These are phyloP conservation scores for Malurus alboscapulatus DNA, from an alignment of 2,113 vertebrate species.

Conservation along the genomic window DNA sequence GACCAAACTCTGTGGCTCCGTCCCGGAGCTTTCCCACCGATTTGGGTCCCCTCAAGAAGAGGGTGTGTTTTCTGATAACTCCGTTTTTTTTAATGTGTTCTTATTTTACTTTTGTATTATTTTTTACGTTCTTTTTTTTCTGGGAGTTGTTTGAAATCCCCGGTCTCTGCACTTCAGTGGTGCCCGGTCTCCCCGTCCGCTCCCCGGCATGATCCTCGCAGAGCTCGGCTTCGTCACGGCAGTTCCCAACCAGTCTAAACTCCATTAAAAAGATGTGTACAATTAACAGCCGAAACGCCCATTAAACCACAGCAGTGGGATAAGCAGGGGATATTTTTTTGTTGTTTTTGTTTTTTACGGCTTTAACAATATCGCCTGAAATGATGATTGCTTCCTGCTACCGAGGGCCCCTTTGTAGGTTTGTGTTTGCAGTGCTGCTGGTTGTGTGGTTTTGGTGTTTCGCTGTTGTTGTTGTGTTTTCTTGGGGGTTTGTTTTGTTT, in stretches of 20 bases:
- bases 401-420: background rate
- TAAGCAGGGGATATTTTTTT: background rate
- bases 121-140: background rate
- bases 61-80: background rate
- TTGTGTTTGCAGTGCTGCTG: background rate
- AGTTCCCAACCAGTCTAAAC: background rate
- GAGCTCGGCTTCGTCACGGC: background rate
- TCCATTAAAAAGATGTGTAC: background rate
- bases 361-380: slow-evolving; percentile 3
- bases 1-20: background rate
- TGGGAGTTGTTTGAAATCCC: background rate
- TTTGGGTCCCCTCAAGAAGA: background rate
- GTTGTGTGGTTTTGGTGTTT: background rate
- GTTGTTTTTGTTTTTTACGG: background rate
- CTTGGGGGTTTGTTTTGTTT: background rate
- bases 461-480: background rate
- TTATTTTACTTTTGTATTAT: background rate
- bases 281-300: background rate
- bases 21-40: background rate
- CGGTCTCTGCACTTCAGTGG: background rate
- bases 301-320: background rate
- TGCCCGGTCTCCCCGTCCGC: accelerated
- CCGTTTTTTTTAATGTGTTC: too few relatives aligned
- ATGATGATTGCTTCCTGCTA: slow-evolving; percentile 23
- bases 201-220: background rate